Evolutionary conservation across 1,140 invertebrate genomes (phyloP).

Genomic region (Anastrepha ludens): DNA sequence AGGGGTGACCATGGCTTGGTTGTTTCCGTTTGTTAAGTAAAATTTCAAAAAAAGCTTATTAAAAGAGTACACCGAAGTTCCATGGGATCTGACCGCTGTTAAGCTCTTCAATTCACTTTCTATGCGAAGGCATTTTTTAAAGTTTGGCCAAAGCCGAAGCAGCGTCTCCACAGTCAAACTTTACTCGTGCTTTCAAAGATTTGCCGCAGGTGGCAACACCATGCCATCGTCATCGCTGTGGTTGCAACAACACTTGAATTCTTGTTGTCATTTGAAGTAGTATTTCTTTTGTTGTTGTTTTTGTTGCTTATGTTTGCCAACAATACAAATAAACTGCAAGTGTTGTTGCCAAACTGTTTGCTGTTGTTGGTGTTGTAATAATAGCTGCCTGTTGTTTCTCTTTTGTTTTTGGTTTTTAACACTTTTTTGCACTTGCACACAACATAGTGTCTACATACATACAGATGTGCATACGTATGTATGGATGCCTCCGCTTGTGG

Average conservation of each 20-base stretch:
- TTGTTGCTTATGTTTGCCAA: background rate
- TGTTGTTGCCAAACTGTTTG: background rate
- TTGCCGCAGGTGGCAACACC: background rate
- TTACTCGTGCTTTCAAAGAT: background rate
- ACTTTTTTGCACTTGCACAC: background rate
- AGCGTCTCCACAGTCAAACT: background rate
- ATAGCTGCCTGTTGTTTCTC: background rate
- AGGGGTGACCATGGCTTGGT: no score
- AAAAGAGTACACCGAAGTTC: no score
- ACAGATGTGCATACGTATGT: background rate
- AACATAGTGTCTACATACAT: background rate
- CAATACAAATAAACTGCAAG: background rate
- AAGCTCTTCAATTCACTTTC: no score
- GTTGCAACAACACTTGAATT: background rate
- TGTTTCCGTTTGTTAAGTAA: no score
- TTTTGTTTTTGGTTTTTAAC: slow-evolving; percentile 20
- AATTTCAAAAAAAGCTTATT: no score
- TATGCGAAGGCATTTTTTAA: no score
- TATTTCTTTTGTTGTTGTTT: background rate
- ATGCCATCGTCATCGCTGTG: background rate
- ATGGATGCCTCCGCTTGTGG: background rate
- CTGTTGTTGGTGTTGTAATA: background rate
- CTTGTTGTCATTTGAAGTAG: background rate
- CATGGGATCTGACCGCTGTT: no score
- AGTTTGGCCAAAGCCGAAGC: background rate